Evolutionary conservation across 2,797 vertebrate genomes (phyloP).

Genomic region (Morus bassanus): DNA sequence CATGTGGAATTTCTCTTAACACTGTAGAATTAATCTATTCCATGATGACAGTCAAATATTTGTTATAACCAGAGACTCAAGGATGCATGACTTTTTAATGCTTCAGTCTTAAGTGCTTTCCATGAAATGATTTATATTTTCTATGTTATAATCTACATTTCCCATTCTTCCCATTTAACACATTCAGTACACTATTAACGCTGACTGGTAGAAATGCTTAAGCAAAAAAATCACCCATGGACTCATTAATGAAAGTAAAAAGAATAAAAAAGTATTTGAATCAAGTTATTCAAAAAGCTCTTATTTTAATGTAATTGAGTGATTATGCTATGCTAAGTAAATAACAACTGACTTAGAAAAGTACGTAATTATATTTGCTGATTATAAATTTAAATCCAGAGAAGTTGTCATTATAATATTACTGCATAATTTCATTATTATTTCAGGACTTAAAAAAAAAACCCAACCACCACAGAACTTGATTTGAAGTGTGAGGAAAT

Average conservation of each 20-base stretch:
- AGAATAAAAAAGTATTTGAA: not conserved
- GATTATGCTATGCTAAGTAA: not conserved
- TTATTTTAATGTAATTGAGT: not conserved
- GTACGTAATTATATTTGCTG: not conserved
- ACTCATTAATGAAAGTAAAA: not conserved
- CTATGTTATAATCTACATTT: not conserved
- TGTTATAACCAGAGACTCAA: not conserved
- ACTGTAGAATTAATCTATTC: not conserved
- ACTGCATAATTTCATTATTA: not conserved
- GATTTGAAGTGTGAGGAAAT: not conserved
- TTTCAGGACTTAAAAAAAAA: not conserved
- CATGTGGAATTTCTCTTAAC: not conserved
- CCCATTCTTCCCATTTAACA: not conserved
- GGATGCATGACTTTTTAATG: not conserved
- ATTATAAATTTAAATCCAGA: slow-evolving; percentile 1
- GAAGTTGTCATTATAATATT: not conserved
- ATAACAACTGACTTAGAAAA: slow-evolving; percentile 1
- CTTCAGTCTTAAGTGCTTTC: not conserved
- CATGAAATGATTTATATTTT: not conserved
- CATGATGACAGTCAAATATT: not conserved
- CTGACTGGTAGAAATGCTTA: not conserved
- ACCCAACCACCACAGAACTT: not conserved
- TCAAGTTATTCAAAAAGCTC: not conserved
- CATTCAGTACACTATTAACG: not conserved
- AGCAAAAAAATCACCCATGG: not conserved